These are phyloP conservation scores for Poeciliopsis infans DNA, from an alignment of 2,797 vertebrate genomes.

Conservation along the genomic window DNA sequence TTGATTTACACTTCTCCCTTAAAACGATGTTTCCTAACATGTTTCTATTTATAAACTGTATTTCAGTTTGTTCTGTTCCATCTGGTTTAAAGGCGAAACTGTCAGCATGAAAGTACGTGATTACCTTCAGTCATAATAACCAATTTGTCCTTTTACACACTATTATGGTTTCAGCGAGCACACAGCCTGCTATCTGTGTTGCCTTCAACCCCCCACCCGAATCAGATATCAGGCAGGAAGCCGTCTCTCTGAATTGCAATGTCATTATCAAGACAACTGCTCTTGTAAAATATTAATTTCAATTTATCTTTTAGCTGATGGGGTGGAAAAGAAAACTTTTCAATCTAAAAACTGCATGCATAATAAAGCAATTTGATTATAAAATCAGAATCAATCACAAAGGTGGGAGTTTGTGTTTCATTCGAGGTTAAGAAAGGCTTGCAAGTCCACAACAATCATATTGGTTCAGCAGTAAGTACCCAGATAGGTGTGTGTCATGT, in stretches of 20 bases:
- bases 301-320: constrained; percentile 12
- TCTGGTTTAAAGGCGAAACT: constrained; percentile 9
- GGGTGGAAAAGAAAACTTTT: background rate
- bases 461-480: constrained; percentile 24
- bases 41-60: background rate
- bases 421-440: constrained; percentile 20
- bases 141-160: constrained; percentile 26
- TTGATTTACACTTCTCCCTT: background rate
- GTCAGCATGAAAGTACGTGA: background rate
- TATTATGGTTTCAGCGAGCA: constrained; percentile 15
- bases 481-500: constrained; percentile 37
- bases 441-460: constrained; percentile 12
- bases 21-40: background rate
- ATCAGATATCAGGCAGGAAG: constrained; percentile 13
- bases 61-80: background rate
- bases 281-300: constrained; percentile 26
- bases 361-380: constrained; percentile 29
- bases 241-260: constrained; percentile 19
- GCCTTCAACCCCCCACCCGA: constrained; percentile 14
- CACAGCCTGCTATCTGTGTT: constrained; percentile 3
- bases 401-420: constrained; percentile 14
- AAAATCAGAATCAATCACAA: constrained; percentile 8
- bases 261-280: constrained; percentile 24
- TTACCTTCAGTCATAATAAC: constrained; percentile 40
- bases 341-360: constrained; percentile 17